Evolutionary conservation across 2,888 invertebrate genomes (phyloP).

Genomic region (Anorthoa munda): DNA sequence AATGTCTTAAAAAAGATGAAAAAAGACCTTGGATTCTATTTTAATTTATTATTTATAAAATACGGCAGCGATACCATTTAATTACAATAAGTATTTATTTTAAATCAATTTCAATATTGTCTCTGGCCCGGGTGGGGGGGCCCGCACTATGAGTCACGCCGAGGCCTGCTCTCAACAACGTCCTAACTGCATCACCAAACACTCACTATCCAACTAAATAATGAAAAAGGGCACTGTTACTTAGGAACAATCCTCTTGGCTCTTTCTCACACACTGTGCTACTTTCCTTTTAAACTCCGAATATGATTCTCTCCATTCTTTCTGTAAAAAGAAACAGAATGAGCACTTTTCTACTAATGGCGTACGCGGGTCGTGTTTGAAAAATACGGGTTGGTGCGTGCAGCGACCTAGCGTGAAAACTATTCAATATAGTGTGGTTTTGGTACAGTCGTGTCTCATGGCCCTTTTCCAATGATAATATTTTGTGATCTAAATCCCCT

Average conservation of each 20-base stretch:
- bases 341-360: conserved; percentile 89
- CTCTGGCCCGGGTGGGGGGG: conserved; percentile 84
- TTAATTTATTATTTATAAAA: conserved; percentile 89
- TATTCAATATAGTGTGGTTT: conserved; percentile 73
- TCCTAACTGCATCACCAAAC: conserved; percentile 86
- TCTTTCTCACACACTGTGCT: conserved; percentile 99
- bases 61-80: conserved; percentile 90
- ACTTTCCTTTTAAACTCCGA: conserved; percentile 99
- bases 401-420: conserved; percentile 76
- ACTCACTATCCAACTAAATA: conserved; percentile 89
- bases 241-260: conserved; percentile 99
- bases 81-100: conserved; percentile 90
- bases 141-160: conserved; percentile 77
- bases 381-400: conserved; percentile 72
- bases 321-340: conserved; percentile 93
- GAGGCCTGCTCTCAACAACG: conserved; percentile 79
- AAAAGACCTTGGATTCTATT: conserved; percentile 88
- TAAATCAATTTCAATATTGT: conserved; percentile 91
- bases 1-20: conserved; percentile 91
- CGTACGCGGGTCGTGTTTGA: conserved; percentile 72
- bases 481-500: conserved; percentile 81
- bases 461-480: conserved; percentile 86
- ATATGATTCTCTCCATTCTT: conserved; percentile 99
- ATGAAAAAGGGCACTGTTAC: conserved; percentile 91
- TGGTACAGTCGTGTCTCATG: conserved; percentile 77